A percentile compares a stretch with the other conserved stretches of the same genome.
Conservation (phyloP, 2,888 invertebrate genomes). For the Philaethria dido region DNA sequence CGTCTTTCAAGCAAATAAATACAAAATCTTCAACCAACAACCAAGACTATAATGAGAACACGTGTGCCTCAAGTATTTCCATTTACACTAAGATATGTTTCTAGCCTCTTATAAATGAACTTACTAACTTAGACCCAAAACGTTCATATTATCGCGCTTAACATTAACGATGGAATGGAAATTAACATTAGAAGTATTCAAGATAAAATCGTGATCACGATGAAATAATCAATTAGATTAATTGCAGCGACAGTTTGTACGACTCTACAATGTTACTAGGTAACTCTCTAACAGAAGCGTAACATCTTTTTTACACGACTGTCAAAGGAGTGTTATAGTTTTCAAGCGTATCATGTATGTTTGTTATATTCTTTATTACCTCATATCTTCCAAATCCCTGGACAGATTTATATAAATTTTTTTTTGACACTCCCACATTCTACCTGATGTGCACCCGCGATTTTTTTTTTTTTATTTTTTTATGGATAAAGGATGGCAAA, state of each 20-base stretch:
- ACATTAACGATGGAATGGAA: neutral
- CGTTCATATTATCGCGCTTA: conserved; percentile 15
- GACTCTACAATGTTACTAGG: too few relatives aligned
- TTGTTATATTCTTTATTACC: too few relatives aligned
- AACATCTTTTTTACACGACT: too few relatives aligned
- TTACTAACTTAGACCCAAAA: conserved; percentile 53
- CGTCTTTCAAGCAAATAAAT: neutral
- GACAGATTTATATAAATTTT: too few relatives aligned
- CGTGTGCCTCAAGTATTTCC: conserved; percentile 62
- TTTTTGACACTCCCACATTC: too few relatives aligned
- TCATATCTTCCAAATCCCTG: too few relatives aligned
- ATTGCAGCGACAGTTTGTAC: neutral
- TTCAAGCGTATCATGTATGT: too few relatives aligned
- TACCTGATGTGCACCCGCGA: too few relatives aligned
- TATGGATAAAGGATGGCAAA: too few relatives aligned
- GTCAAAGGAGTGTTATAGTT: too few relatives aligned
- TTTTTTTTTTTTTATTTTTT: too few relatives aligned
- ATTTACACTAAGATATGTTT: conserved; percentile 71
- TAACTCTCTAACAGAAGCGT: too few relatives aligned
- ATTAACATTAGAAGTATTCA: neutral
- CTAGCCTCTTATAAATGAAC: conserved; percentile 49
- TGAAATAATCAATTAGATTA: conserved; percentile 3
- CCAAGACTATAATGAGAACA: conserved; percentile 59
- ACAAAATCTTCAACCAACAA: conserved; percentile 47
- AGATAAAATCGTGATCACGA: conserved; percentile 12